Evolutionary conservation across 92 coral and sea anemone species (phyloP), one percentile per base, ranked within the genome.

Genomic region (Montipora capitata): DNA sequence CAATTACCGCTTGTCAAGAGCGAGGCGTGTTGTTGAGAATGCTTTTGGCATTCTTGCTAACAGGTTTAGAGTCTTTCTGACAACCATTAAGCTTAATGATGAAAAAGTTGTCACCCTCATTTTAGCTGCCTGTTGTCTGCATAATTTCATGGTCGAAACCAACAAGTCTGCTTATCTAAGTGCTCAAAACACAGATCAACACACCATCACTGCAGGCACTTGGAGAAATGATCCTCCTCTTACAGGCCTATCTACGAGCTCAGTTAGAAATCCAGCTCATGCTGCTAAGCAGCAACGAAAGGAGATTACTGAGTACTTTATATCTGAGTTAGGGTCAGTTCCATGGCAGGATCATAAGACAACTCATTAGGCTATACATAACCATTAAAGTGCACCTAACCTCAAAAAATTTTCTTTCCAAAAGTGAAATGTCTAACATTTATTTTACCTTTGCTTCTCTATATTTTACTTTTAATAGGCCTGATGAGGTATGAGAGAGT

Each of bases 91-190:
- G 40, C 71, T 88, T 11, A 54, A 52, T 2, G 81, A 72, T 65
- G 77, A 73, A 2, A 83, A 82, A 67, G 92, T 74, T 9, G 54
- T 7, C 8, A 64, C 48, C 62, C 73, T 89, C 6, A 57, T 89
- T 75, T 68, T 89, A 16, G 92, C 88, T 14, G 40, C 88, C 78
- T 89, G 88, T 57, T 62, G 88, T n/a, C 61, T 89, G 11, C 92
- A 89, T 62, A 77, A 74, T n/a, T 84, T 51, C 61, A 54, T 80
- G 91, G 91, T 77, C 5, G 78, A 91, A 68, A 75, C 66, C 52
- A 91, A 87, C 89, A 91, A 87, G 89, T 85, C 77, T 70, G 35
- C 66, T 43, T 92, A 92, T 57, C 74, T 87, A 17, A 75, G 94
- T 82, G 79, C 42, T 52, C 82, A 66, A 87, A 66, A 81, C 66